A percentile compares a stretch with the other conserved stretches of the same genome.
Evolutionary conservation across 2,797 vertebrate species (phyloP).

Genomic region (Danio tinwini): DNA sequence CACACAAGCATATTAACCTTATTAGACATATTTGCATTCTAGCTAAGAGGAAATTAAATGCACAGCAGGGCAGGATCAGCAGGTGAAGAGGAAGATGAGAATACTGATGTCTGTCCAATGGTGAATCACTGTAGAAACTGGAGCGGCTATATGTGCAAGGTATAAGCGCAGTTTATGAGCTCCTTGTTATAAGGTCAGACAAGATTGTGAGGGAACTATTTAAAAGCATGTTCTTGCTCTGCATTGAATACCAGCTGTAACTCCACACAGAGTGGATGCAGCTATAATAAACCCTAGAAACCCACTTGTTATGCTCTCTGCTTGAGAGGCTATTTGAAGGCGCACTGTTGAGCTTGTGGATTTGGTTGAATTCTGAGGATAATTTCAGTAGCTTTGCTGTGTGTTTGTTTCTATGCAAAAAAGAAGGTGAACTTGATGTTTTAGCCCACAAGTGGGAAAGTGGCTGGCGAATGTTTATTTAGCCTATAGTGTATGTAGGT

Average conservation of each 20-base stretch:
- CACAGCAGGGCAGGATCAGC: conserved; percentile 69
- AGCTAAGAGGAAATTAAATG: conserved; percentile 75
- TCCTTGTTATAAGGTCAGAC: neutral
- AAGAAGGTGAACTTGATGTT: neutral
- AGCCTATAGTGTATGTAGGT: too few relatives aligned
- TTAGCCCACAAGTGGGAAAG: neutral
- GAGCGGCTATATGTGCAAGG: neutral
- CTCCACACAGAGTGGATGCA: conserved; percentile 6
- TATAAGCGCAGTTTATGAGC: neutral
- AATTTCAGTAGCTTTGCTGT: conserved; percentile 1
- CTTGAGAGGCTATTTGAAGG: conserved; percentile 21
- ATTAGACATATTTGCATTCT: conserved; percentile 76
- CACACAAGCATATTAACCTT: conserved; percentile 67
- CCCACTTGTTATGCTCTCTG: conserved; percentile 30
- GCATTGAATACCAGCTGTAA: neutral
- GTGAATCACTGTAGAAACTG: conserved; percentile 35
- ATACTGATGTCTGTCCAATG: conserved; percentile 43
- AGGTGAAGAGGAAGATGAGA: conserved; percentile 45
- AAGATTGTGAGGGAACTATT: neutral
- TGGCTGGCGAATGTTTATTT: neutral
- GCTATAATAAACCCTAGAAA: conserved; percentile 33
- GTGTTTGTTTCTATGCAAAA: conserved; percentile 8
- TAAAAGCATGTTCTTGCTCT: neutral
- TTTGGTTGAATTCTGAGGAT: conserved; percentile 4
- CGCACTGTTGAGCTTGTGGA: conserved; percentile 36